Evolutionary conservation across 2,113 vertebrate species (phyloP), one percentile per base, ranked within the genome.

Genomic region (Limnothrissa miodon): DNA sequence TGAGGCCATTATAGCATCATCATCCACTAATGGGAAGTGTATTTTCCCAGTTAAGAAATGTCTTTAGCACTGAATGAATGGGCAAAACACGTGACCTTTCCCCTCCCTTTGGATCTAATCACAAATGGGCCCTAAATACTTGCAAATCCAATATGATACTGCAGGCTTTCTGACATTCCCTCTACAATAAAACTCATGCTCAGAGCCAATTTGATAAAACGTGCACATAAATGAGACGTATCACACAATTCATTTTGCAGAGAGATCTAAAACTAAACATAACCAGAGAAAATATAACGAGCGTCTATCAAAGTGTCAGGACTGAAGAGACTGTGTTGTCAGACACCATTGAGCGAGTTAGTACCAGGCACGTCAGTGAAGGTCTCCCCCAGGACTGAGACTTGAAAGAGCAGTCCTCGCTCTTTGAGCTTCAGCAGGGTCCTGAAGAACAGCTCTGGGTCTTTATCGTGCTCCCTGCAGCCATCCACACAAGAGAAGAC

Each of bases 391-490:
- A 99, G 96, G 82, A 99, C 92, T 0, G 97, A 99, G 78, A 99
- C 90, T 0, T 93, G 91, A 89, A 99, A 99, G 91, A 90, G 80
- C 17, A 96, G 89, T 78, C 91, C 86, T 83, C 89, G 87, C 56
- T 96, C 94, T 89, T 96, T 97, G 87, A 99, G 94, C 87, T 93
- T 95, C 91, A 98, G 89, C 89, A 99, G 86, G 17, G 95, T 94
- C 90, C 95, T 94, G 93, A 99, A 97, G 92, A 99, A 97, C 82
- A 94, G 93, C 92, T 98, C 95, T 0, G 98, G 98, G 91, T 97
- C 95, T 91, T 99, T 99, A 93, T 99, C 98, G 0, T 99, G 98
- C 84, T 99, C 98, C 97, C 98, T 99, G 85, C 79, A 96, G 66
- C 66, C 25, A 74, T 74, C 66, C 66, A 74, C 25, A 25, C 59